Percentiles rank a stretch among this genome's conserved stretches.
Conservation (phyloP, 2,888 invertebrate species). For the Pammene fasciana region DNA sequence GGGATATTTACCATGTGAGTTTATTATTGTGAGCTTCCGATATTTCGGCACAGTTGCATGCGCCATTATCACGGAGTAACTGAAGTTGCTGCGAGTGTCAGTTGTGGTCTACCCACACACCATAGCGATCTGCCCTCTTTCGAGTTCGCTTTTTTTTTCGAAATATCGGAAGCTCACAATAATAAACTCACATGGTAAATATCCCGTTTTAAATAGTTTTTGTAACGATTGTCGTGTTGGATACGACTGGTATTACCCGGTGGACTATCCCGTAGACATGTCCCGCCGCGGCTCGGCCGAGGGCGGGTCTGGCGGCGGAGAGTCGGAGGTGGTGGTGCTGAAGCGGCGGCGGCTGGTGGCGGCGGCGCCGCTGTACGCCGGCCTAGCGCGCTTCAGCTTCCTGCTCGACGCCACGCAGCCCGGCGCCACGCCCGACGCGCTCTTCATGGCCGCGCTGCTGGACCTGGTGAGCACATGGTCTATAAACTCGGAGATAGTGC, state of each 20-base stretch:
- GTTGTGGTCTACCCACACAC: too few relatives aligned
- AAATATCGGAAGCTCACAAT: too few relatives aligned
- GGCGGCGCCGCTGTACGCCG: slow-evolving; percentile 90
- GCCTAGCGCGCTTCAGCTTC: slow-evolving; percentile 95
- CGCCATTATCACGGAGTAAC: too few relatives aligned
- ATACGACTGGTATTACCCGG: neutral
- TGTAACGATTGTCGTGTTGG: neutral
- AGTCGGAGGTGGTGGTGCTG: slow-evolving; percentile 93
- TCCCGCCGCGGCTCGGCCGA: slow-evolving; percentile 93
- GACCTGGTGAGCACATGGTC: slow-evolving; percentile 94
- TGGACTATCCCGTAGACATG: slow-evolving; percentile 57
- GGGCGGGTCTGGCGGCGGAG: slow-evolving; percentile 86
- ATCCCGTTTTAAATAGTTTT: too few relatives aligned
- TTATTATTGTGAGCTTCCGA: too few relatives aligned
- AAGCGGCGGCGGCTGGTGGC: slow-evolving; percentile 94
- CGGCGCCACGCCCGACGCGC: slow-evolving; percentile 97
- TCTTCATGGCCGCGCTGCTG: slow-evolving; percentile 95
- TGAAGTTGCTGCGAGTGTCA: too few relatives aligned
- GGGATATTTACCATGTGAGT: too few relatives aligned
- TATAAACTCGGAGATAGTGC: too few relatives aligned
- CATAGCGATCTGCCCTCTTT: too few relatives aligned
- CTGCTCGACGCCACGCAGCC: slow-evolving; percentile 97
- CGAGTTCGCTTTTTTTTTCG: too few relatives aligned
- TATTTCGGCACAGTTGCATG: too few relatives aligned
- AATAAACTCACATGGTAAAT: too few relatives aligned